Evolutionary conservation across 2,888 invertebrate genomes (phyloP).

Genomic region (Andrena praecox): DNA sequence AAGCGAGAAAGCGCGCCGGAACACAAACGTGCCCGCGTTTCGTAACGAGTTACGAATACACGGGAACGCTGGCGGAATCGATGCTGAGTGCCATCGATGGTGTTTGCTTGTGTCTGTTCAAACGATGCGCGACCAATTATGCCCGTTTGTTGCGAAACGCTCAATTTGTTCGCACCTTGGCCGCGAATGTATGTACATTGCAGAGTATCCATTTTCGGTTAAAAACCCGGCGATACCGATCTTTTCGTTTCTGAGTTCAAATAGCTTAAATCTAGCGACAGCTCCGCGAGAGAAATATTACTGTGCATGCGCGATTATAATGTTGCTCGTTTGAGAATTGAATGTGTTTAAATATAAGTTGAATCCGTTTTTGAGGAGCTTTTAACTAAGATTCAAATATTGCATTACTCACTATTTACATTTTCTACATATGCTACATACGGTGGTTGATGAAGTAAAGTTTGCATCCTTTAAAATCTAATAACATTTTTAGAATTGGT

Average conservation of each 20-base stretch:
- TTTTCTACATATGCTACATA: not conserved
- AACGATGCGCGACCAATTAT: conserved; percentile 79
- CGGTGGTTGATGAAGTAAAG: too few relatives aligned
- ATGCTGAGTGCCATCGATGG: conserved; percentile 58
- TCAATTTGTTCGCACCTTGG: conserved; percentile 64
- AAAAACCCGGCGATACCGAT: not conserved
- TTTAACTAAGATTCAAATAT: not conserved
- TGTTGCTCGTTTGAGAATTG: not conserved
- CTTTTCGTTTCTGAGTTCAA: not conserved
- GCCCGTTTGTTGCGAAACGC: conserved; percentile 75
- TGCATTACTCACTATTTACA: not conserved
- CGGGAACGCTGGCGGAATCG: conserved; percentile 48
- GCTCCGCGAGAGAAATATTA: not conserved
- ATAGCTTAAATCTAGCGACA: not conserved
- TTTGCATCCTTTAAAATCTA: too few relatives aligned
- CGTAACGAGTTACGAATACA: conserved; percentile 79
- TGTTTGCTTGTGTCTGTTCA: conserved; percentile 73
- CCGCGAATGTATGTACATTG: conserved; percentile 18
- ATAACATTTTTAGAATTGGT: too few relatives aligned
- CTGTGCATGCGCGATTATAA: not conserved
- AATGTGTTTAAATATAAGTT: not conserved
- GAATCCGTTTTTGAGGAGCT: not conserved
- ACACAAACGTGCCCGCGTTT: conserved; percentile 75
- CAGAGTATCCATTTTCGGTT: not conserved
- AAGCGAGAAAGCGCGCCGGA: conserved; percentile 59